A percentile compares a stretch with the other conserved stretches of the same genome.
These are phyloP conservation scores for Oncorhynchus masou DNA, from an alignment of 2,113 vertebrate genomes.

Conservation along the genomic window DNA sequence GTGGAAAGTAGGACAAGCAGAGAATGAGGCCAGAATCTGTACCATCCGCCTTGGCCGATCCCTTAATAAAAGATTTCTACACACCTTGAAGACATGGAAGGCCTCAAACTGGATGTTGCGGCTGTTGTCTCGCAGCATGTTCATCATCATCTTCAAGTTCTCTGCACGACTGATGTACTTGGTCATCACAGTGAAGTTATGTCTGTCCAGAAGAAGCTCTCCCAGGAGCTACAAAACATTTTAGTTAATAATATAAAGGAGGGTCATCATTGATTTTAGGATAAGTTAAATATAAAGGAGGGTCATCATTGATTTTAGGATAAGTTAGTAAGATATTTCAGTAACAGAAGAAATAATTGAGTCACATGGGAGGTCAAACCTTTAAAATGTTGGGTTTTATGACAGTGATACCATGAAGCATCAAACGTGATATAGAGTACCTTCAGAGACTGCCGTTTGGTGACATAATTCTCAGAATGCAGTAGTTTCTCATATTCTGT, in stretches of 20 bases:
- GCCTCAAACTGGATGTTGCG: slow-evolving; percentile 98
- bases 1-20: neutral
- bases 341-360: neutral
- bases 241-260: neutral
- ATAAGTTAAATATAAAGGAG: neutral
- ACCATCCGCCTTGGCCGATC: neutral
- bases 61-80: neutral
- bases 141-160: slow-evolving; percentile 98
- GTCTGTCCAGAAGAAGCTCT: slow-evolving; percentile 91
- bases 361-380: neutral
- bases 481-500: slow-evolving; percentile 97
- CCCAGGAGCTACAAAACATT: slow-evolving; percentile 81
- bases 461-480: slow-evolving; percentile 96
- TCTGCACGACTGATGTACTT: slow-evolving; percentile 95
- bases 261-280: neutral
- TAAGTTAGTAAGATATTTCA: neutral
- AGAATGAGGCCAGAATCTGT: neutral
- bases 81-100: slow-evolving; percentile 97
- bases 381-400: neutral
- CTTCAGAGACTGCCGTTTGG: slow-evolving; percentile 97
- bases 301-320: neutral
- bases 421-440: slow-evolving; percentile 65
- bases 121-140: slow-evolving; percentile 92
- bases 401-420: neutral
- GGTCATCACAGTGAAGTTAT: slow-evolving; percentile 96